A percentile compares a stretch with the other conserved stretches of the same genome.
Evolutionary conservation across 2,797 vertebrate species (phyloP).

Genomic region (Apogon hyalosoma): DNA sequence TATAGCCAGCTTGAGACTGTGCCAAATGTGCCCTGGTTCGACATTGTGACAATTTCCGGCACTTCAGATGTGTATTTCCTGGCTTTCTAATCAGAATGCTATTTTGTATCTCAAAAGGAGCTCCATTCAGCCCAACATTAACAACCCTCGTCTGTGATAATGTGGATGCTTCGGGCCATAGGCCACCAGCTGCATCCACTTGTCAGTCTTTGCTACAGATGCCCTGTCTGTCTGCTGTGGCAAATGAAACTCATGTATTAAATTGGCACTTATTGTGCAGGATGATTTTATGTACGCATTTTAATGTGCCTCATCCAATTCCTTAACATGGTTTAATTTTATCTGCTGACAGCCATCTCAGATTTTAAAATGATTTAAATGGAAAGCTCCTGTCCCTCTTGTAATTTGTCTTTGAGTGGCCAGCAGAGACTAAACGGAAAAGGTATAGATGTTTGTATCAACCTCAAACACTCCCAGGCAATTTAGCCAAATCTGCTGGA

Average conservation of each 20-base stretch:
- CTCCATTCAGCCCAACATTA: slow-evolving; percentile 81
- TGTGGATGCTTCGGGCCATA: slow-evolving; percentile 80
- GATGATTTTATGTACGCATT: slow-evolving; percentile 74
- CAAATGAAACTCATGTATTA: slow-evolving; percentile 72
- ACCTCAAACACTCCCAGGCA: slow-evolving; percentile 55
- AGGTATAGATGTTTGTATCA: slow-evolving; percentile 51
- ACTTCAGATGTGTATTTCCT: slow-evolving; percentile 86
- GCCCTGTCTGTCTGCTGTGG: slow-evolving; percentile 80
- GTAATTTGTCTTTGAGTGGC: slow-evolving; percentile 60
- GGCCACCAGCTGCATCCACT: slow-evolving; percentile 89
- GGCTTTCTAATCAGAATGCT: slow-evolving; percentile 88
- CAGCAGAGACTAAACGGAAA: slow-evolving; percentile 55
- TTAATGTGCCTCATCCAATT: slow-evolving; percentile 79
- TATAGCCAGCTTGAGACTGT: slow-evolving; percentile 82
- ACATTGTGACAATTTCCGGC: slow-evolving; percentile 87
- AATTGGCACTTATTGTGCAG: slow-evolving; percentile 79
- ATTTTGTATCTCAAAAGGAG: slow-evolving; percentile 86
- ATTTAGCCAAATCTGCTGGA: slow-evolving; percentile 69
- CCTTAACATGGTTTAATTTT: slow-evolving; percentile 74
- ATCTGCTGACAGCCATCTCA: slow-evolving; percentile 69
- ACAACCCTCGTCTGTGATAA: slow-evolving; percentile 84
- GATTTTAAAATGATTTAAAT: slow-evolving; percentile 59
- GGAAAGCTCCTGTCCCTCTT: slow-evolving; percentile 56
- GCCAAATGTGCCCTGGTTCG: slow-evolving; percentile 81
- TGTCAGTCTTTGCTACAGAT: slow-evolving; percentile 83